These are phyloP conservation scores for Brenthis hecate DNA, from an alignment of 2,888 invertebrate genomes.

Conservation along the genomic window DNA sequence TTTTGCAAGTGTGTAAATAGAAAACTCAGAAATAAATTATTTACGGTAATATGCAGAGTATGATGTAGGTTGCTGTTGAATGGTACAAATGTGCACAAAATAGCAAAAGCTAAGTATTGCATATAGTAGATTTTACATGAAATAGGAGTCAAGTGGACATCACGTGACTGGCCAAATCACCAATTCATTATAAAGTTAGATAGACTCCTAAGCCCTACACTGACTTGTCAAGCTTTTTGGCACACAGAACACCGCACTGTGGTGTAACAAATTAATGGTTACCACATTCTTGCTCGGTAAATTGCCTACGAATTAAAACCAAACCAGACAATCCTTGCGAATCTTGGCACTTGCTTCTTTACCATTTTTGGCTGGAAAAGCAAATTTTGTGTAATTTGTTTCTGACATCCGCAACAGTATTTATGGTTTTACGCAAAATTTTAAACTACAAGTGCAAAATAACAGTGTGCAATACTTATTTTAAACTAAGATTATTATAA, in stretches of 20 bases:
- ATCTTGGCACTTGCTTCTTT: conserved; percentile 18
- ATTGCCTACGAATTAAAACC: conserved; percentile 29
- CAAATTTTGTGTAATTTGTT: conserved; percentile 22
- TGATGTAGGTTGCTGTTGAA: too few species aligned
- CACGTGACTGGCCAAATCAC: not conserved
- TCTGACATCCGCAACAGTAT: conserved; percentile 12
- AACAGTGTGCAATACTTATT: not conserved
- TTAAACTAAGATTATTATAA: not conserved
- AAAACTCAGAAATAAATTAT: too few species aligned
- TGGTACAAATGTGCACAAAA: too few species aligned
- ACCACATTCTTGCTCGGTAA: conserved; percentile 22
- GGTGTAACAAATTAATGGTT: conserved; percentile 21
- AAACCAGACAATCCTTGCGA: conserved; percentile 13
- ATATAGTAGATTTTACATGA: too few species aligned
- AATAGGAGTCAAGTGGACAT: too few species aligned
- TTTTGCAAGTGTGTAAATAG: too few species aligned
- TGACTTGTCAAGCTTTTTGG: conserved; percentile 19
- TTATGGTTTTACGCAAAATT: conserved; percentile 3
- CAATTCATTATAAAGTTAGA: not conserved
- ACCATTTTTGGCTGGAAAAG: conserved; percentile 22
- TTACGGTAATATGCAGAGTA: too few species aligned
- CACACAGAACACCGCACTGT: conserved; percentile 16
- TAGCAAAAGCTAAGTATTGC: too few species aligned
- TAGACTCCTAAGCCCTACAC: conserved; percentile 5
- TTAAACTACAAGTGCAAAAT: not conserved